Conservation (phyloP, 2,113 vertebrate genomes). For the human (Homo sapiens) region DNA sequence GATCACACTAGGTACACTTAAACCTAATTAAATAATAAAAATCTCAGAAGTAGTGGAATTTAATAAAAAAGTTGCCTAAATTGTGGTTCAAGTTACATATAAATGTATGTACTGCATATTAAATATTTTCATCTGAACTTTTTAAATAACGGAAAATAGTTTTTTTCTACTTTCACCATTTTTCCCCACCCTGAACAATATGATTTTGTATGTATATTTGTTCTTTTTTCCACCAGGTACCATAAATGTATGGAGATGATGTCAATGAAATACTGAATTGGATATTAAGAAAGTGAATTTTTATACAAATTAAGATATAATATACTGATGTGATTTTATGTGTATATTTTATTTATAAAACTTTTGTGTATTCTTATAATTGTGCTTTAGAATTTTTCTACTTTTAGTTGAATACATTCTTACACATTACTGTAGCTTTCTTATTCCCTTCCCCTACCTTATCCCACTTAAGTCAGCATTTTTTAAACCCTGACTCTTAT, state of each 20-base stretch:
- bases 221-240: background rate
- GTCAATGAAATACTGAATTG: background rate
- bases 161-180: background rate
- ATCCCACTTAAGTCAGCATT: background rate
- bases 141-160: background rate
- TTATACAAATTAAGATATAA: background rate
- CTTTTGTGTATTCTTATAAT: background rate
- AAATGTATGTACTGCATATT: background rate
- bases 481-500: background rate
- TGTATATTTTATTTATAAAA: conserved; percentile 5
- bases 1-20: background rate
- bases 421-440: background rate
- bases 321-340: background rate
- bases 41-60: background rate
- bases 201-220: background rate
- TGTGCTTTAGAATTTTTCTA: background rate
- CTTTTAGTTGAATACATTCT: background rate
- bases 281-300: background rate
- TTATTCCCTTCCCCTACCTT: background rate
- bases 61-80: background rate
- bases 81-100: background rate
- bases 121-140: background rate
- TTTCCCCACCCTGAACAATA: background rate
- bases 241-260: background rate
- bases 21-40: background rate